Evolutionary conservation across 2,888 invertebrate species (phyloP), one percentile per base, ranked within the genome.

Genomic region (Phengaris arion): DNA sequence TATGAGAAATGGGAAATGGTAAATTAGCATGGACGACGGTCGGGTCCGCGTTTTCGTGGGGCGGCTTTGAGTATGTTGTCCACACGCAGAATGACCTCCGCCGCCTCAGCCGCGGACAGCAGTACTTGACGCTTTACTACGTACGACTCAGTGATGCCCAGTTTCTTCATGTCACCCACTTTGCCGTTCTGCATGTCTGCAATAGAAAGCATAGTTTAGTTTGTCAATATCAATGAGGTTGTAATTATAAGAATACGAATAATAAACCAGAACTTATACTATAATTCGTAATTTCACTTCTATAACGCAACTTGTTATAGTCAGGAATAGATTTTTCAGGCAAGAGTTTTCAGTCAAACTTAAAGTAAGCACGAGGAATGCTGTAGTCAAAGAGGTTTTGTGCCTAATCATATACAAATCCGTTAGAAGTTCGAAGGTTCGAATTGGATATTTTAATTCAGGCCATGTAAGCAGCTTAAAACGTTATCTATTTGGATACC

Each of bases 51-150:
- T 84, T 96, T 96, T 80, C 98, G 95, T 9, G 98, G 98, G 52
- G 98, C 98, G 10, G 98, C 95, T 89, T 96, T 97, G 78, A 99
- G 96, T 81, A 99, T 99, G 91, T 98, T 96, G 90, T 99, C 99
- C 0, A 99, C 99, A 76, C 99, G 96, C 35, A 99, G 94, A 83
- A 99, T 99, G 98, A 99, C 98, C 93, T 99, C 99, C 0, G 99
- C 99, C 0, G 99, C 99, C 90, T 99, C 99, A 0, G 98, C 93
- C 0, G 99, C 99, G 8, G 99, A 98, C 78, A 98, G 86, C 75
- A 99, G 92, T 74, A 99, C 98, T 90, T 99, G 99, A 54, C 98
- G 95, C 90, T 99, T 99, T 8, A 99, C 99, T 52, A 97, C 98
- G 93, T 96, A 99, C 0, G 99, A 99, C 93, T 99, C 99, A 0